Evolutionary conservation across 2,888 invertebrate species (phyloP), one percentile per base, ranked within the genome.

Genomic region (Troides helena): DNA sequence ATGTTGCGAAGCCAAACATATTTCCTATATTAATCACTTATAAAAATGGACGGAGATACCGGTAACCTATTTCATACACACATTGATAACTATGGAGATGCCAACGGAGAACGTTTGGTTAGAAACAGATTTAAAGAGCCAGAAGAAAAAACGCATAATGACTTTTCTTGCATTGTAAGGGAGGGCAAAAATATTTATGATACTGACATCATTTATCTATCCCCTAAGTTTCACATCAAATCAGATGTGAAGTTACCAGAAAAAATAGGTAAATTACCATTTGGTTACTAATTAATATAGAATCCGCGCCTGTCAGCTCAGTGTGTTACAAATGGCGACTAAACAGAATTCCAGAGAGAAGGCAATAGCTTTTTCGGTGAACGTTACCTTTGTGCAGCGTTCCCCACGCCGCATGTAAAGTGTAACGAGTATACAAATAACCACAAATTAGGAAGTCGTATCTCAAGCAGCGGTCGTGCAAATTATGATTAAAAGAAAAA

Each of bases 21-120:
- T 30, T 18, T 10, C 21, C 62, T 66, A 30, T 60, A 62, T 67
- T n/a, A 50, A 62, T 53, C 39, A 39, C 8, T 8, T 59, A 36
- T 62, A 69, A 65, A 5, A 65, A 70, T 70, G 70, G 65, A 70
- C 23, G 70, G 70, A 14, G 70, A 70, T 50, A 66, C 66, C 14
- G 65, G 62, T 25, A 66, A 59, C 7, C 36, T 50, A 23, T 30
- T 58, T 23, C 50, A 58, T 53, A 17, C 58, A 39, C 25, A 57
- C 18, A 39, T 57, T 58, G 62, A 17, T 21, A 66, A 58, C 14
- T 66, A 65, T 61, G 43, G 25, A 30, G 18, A 21, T 61, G 60
- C 53, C 43, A 65, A 65, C 18, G 56, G 39, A 36, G 36, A 25
- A n/a, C 18, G 58, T 59, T 64, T 59, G 18, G 30, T 58, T 63